Evolutionary conservation across 2,113 vertebrate genomes (phyloP), one percentile per base, ranked within the genome.

Genomic region (Eurypyga helias): DNA sequence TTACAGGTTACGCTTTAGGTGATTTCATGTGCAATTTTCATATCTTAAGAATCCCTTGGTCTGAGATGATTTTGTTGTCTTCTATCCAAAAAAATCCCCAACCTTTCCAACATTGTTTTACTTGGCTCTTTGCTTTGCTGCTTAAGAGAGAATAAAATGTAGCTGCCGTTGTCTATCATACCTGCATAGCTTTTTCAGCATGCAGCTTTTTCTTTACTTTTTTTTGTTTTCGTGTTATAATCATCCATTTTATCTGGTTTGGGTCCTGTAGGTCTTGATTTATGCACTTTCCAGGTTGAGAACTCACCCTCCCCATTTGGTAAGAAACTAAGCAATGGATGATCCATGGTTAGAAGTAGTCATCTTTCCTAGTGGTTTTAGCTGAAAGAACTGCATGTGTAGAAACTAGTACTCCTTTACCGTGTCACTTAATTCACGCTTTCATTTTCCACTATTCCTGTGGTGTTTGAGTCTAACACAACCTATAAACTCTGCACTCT

Each of bases 201-300:
- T 95, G 80, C 58, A 79, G 93, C 97, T 95, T 87, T 67, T 95
- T 92, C 90, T 90, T 81, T 93, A 78, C 91, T 91, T 96, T 96
- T 83, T 96, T 95, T 96, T 95, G 67, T n/a, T 92, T 94, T 96
- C 85, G 46, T 97, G 87, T 98, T 98, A 98, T 99, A 98, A 99
- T 99, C 99, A 98, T 98, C 99, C 99, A 97, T 99, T 98, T 98
- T 98, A 98, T 98, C 98, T 98, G 98, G 97, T 99, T 99, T 99
- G 99, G 99, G 99, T 99, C 98, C 98, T 98, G 98, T 99, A 99
- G 99, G 99, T 99, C 99, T 99, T 99, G 99, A 99, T 99, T 99
- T 99, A 99, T 99, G 99, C 99, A 99, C 99, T 99, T 99, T 99
- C 99, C 99, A 99, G 98, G 98, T 99, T 98, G 99, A 99, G 96